phyloP scores from a whole-genome alignment of 2,888 invertebrate species.

The Hydroisotoma schaefferi region DNA sequence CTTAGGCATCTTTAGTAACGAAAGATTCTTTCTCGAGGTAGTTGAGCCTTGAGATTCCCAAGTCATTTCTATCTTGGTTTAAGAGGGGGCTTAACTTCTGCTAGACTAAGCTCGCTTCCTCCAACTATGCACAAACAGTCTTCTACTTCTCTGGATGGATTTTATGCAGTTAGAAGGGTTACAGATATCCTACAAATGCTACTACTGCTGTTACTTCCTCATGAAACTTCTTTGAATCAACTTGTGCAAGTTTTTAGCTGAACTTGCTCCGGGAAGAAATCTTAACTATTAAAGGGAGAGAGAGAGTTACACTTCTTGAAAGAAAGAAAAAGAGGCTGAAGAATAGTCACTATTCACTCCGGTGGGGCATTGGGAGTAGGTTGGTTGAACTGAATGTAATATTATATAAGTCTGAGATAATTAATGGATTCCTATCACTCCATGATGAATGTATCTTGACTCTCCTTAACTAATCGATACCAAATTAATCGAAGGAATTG shows the following conservation, averaged over 20 bases:
- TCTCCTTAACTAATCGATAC: slow-evolving; percentile 37
- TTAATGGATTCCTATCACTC: slow-evolving; percentile 34
- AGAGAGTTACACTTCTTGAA: slow-evolving; percentile 6
- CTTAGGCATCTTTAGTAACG: too few species aligned
- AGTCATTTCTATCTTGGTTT: too few species aligned
- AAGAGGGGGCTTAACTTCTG: too few species aligned
- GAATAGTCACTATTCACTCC: background rate
- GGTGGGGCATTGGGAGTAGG: too few species aligned
- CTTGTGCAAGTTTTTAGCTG: background rate
- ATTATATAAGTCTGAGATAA: slow-evolving; percentile 27
- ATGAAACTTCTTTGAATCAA: background rate
- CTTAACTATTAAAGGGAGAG: slow-evolving; percentile 1
- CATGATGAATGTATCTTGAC: slow-evolving; percentile 42
- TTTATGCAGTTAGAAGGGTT: too few species aligned
- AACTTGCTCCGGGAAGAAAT: slow-evolving; percentile 1
- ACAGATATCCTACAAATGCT: too few species aligned
- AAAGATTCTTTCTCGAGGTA: too few species aligned
- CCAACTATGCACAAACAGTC: too few species aligned
- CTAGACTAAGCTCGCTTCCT: too few species aligned
- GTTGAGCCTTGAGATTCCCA: too few species aligned
- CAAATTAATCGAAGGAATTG: slow-evolving; percentile 31
- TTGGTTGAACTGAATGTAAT: background rate
- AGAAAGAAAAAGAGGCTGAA: slow-evolving; percentile 8
- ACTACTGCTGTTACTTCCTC: too few species aligned
- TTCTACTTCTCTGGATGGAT: too few species aligned